A percentile compares a stretch with the other conserved stretches of the same genome.
Conservation (phyloP, 1,140 invertebrate genomes). For the Hestina assimilis region DNA sequence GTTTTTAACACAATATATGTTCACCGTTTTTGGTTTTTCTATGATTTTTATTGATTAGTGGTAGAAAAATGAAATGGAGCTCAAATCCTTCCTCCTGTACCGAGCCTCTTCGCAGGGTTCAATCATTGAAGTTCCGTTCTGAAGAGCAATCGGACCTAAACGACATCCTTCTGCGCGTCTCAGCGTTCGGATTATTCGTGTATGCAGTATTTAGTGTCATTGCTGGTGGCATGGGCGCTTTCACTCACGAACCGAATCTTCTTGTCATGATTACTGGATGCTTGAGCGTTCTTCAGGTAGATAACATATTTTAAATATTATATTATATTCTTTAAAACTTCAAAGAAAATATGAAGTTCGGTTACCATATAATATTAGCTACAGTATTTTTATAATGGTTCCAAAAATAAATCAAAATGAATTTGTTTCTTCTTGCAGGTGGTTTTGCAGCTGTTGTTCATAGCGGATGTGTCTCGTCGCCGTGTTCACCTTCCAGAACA, state of each 20-base stretch:
- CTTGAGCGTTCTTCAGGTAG: conserved; percentile 90
- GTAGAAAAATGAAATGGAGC: conserved; percentile 76
- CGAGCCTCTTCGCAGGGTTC: conserved; percentile 84
- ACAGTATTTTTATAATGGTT: no score
- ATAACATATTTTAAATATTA: background rate
- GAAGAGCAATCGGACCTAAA: conserved; percentile 93
- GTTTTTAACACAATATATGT: conserved; percentile 34
- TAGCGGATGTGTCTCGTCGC: conserved; percentile 94
- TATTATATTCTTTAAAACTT: background rate
- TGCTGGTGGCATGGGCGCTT: conserved; percentile 89
- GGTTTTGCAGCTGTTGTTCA: conserved; percentile 95
- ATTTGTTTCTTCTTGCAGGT: conserved; percentile 79
- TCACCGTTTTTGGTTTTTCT: conserved; percentile 63
- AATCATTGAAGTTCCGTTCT: conserved; percentile 91
- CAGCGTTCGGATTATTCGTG: conserved; percentile 93
- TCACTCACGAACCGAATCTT: conserved; percentile 91
- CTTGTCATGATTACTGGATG: conserved; percentile 93
- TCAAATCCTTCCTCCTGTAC: conserved; percentile 71
- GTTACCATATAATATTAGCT: no score
- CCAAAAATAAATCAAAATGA: background rate
- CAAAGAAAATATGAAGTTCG: background rate
- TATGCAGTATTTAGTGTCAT: conserved; percentile 96
- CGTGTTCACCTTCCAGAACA: conserved; percentile 94
- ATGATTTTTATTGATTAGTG: conserved; percentile 51
- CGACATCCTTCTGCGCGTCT: conserved; percentile 93